Evolutionary conservation across 1,140 invertebrate genomes (phyloP).

Genomic region (Arion vulgaris): DNA sequence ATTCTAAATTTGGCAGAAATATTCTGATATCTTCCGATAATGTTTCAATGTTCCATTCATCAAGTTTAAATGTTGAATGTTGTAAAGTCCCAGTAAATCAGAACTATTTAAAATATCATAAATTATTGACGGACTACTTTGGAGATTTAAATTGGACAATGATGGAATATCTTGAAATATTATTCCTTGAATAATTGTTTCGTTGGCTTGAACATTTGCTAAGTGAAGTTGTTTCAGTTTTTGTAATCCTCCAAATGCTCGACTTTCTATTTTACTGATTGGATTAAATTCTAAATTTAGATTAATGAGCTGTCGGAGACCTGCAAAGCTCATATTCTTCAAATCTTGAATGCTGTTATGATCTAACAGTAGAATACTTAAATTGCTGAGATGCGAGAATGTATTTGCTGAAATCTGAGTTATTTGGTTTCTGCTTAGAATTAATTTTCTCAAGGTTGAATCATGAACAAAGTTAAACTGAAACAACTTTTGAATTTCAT

Average conservation of each 20-base stretch:
- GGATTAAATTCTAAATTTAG: constrained; percentile 67
- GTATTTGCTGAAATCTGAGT: constrained; percentile 35
- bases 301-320: constrained; percentile 46
- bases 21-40: constrained; percentile 76
- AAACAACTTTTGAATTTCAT: constrained; percentile 76
- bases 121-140: constrained; percentile 81
- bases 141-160: constrained; percentile 81
- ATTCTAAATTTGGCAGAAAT: constrained; percentile 78
- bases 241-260: constrained; percentile 66
- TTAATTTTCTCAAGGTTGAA: constrained; percentile 49
- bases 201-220: constrained; percentile 75
- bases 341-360: constrained; percentile 18
- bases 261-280: constrained; percentile 61
- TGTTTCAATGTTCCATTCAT: constrained; percentile 79
- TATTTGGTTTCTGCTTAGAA: constrained; percentile 53
- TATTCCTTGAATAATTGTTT: constrained; percentile 72
- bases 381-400: constrained; percentile 68
- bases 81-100: constrained; percentile 77
- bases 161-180: constrained; percentile 75
- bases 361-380: constrained; percentile 74
- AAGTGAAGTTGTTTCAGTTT: constrained; percentile 77
- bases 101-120: constrained; percentile 77
- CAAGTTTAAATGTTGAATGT: constrained; percentile 46
- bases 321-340: constrained; percentile 17
- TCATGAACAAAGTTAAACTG: constrained; percentile 44